Evolutionary conservation across 92 coral and sea anemone genomes (phyloP).

Genomic region (Zoanthus solanderi): DNA sequence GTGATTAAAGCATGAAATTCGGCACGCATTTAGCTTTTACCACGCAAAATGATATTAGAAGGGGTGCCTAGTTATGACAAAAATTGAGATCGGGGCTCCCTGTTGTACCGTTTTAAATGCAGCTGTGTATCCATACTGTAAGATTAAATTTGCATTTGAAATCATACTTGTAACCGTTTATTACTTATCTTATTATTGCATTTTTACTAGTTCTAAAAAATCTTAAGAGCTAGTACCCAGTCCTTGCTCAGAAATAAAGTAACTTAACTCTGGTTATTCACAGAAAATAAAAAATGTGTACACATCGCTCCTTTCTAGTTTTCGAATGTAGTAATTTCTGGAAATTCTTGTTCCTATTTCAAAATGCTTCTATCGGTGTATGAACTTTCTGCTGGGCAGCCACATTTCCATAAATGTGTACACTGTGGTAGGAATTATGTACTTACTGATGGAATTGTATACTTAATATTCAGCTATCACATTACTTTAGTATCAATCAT

Average conservation of each 20-base stretch:
- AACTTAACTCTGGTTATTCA: not conserved
- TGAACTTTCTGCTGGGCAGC: not conserved
- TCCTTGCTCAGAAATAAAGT: not conserved
- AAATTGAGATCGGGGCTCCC: not conserved
- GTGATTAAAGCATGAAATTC: too few relatives aligned
- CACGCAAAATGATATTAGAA: too few relatives aligned
- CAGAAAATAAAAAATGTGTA: not conserved
- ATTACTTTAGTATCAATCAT: too few relatives aligned
- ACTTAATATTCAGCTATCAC: too few relatives aligned
- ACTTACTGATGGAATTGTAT: too few relatives aligned
- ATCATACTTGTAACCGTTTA: not conserved
- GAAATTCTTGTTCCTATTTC: not conserved
- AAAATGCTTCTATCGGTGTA: not conserved
- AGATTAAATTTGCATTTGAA: not conserved
- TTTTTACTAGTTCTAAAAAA: not conserved
- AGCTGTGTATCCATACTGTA: not conserved
- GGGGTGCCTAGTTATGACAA: not conserved
- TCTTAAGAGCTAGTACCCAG: not conserved
- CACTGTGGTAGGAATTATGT: too few relatives aligned
- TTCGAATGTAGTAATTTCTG: not conserved
- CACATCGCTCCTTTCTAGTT: not conserved
- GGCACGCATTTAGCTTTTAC: too few relatives aligned
- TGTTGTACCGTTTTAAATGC: constrained; percentile 1
- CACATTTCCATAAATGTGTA: not conserved
- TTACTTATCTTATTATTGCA: not conserved